These are phyloP conservation scores for Pollenia griseotomentosa DNA, from an alignment of 2,888 invertebrate species.

Conservation along the genomic window DNA sequence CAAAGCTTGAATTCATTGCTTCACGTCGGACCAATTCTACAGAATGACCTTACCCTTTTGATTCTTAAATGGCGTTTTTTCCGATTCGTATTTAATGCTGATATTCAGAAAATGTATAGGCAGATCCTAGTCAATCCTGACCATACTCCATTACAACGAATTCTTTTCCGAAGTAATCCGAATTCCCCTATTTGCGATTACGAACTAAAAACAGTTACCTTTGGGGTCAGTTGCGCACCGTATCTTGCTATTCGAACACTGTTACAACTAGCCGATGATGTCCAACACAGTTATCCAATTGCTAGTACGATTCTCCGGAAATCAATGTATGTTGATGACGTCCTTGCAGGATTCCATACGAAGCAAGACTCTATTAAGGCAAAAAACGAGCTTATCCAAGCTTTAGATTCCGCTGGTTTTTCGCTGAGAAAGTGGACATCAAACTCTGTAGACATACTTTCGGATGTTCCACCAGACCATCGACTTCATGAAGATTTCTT, in stretches of 20 bases:
- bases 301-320: conserved; percentile 54
- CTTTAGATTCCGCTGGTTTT: neutral
- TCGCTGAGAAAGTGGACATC: too few relatives aligned
- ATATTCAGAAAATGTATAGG: too few relatives aligned
- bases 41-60: too few relatives aligned
- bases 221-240: conserved; percentile 69
- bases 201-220: conserved; percentile 53
- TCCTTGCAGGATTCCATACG: conserved; percentile 19
- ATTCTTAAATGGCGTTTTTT: too few relatives aligned
- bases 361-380: neutral
- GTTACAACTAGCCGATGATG: conserved; percentile 51
- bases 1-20: too few relatives aligned
- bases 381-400: neutral
- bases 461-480: conserved; percentile 4
- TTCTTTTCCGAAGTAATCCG: conserved; percentile 21
- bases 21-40: too few relatives aligned
- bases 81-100: too few relatives aligned
- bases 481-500: conserved; percentile 14
- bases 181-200: conserved; percentile 24
- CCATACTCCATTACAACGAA: conserved; percentile 44
- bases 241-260: conserved; percentile 69
- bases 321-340: conserved; percentile 67
- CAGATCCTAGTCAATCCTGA: conserved; percentile 46
- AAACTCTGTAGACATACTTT: neutral
- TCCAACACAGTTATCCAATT: conserved; percentile 44